These are phyloP conservation scores for Cerastoderma edule DNA, from an alignment of 2,888 invertebrate genomes.

Conservation along the genomic window DNA sequence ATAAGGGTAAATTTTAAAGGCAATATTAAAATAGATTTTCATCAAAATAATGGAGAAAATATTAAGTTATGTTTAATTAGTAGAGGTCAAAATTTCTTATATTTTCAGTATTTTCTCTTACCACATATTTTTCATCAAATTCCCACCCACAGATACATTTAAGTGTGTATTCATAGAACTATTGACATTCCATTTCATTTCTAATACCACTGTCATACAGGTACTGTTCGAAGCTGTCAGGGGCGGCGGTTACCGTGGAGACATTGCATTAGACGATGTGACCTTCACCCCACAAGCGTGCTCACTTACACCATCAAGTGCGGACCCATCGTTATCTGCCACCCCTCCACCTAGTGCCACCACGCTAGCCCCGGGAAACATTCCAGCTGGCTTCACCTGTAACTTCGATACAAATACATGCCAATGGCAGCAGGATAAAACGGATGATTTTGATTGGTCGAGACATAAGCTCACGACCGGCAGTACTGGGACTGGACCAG, in stretches of 20 bases:
- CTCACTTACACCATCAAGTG: constrained; percentile 55
- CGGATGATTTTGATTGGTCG: constrained; percentile 77
- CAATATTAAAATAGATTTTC: no score
- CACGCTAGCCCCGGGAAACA: constrained; percentile 45
- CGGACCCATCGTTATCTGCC: constrained; percentile 41
- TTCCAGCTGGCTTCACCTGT: constrained; percentile 71
- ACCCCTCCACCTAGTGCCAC: constrained; percentile 42
- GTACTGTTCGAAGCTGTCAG: constrained; percentile 68
- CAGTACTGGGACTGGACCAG: constrained; percentile 67
- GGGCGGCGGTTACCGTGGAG: constrained; percentile 71
- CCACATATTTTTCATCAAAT: no score
- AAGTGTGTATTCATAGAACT: no score
- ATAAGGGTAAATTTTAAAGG: no score
- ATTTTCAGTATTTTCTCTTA: no score
- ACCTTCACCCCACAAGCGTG: constrained; percentile 60
- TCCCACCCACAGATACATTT: no score
- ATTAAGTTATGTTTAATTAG: no score
- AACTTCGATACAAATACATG: constrained; percentile 76
- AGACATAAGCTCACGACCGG: constrained; percentile 66
- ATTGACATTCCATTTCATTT: no score
- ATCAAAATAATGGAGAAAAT: no score
- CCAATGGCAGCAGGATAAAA: constrained; percentile 72
- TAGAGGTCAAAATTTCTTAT: no score
- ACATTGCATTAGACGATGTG: constrained; percentile 76
- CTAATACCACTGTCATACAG: constrained; percentile 33